A percentile compares a stretch with the other conserved stretches of the same genome.
Evolutionary conservation across 2,797 vertebrate genomes (phyloP).

Genomic region (Buphagus erythrorhynchus): DNA sequence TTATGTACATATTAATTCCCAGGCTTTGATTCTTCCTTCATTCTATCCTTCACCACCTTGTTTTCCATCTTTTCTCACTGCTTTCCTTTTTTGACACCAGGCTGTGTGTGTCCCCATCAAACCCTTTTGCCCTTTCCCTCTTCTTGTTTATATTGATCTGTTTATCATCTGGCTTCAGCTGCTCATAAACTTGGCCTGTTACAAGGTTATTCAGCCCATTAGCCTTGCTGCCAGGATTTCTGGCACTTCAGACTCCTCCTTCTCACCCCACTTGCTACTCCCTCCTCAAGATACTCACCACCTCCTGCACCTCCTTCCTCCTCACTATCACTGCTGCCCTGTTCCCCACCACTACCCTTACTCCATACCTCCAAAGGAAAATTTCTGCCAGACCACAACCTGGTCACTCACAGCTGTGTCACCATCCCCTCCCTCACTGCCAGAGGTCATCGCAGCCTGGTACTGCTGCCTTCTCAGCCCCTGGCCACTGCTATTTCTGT

Average conservation of each 20-base stretch:
- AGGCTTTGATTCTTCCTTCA: not conserved
- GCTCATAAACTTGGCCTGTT: not conserved
- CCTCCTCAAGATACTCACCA: not conserved
- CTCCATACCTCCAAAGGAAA: not conserved
- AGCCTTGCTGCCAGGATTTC: not conserved
- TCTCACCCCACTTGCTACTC: not conserved
- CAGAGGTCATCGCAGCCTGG: fast-evolving
- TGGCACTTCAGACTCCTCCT: not conserved
- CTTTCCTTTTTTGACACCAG: not conserved
- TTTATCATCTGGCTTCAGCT: not conserved
- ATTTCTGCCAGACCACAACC: not conserved
- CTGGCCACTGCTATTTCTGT: not conserved
- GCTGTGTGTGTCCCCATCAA: not conserved
- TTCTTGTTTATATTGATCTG: not conserved
- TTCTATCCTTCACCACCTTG: not conserved
- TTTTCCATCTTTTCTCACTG: not conserved
- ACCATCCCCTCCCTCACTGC: not conserved
- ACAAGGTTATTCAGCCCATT: not conserved
- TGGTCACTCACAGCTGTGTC: not conserved
- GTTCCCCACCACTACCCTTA: fast-evolving
- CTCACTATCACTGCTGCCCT: not conserved
- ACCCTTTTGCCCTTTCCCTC: not conserved
- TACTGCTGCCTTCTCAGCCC: not conserved
- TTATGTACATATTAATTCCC: not conserved
- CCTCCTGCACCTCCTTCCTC: not conserved